Percentiles rank a stretch among this genome's conserved stretches.
Conservation (phyloP, 2,797 vertebrate genomes). For the Eurystomus glaucurus region DNA sequence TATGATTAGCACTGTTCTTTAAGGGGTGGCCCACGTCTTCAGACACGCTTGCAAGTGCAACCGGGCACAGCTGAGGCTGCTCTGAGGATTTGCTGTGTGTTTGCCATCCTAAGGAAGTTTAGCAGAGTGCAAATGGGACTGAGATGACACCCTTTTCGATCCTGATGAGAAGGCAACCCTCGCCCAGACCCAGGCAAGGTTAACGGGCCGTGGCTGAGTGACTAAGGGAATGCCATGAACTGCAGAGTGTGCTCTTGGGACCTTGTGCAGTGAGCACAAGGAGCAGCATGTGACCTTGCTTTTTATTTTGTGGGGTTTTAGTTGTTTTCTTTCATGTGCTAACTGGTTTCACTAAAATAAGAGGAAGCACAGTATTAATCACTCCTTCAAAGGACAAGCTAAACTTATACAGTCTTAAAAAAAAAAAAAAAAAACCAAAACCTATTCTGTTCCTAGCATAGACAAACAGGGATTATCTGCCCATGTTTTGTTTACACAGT, state of each 20-base stretch:
- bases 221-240: background rate
- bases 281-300: background rate
- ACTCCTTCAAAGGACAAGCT: background rate
- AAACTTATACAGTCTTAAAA: background rate
- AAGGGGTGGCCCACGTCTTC: background rate
- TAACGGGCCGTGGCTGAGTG: background rate
- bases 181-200: accelerated
- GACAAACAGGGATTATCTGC: background rate
- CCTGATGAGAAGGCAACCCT: background rate
- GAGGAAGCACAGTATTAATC: background rate
- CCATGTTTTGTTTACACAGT: background rate
- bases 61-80: background rate
- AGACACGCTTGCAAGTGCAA: background rate
- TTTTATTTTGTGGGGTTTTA: background rate
- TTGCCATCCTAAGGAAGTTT: background rate
- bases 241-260: background rate
- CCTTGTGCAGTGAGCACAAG: background rate
- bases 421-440: background rate
- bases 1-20: background rate
- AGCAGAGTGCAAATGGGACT: background rate
- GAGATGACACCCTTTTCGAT: background rate
- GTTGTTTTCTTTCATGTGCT: background rate
- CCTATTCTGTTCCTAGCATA: background rate
- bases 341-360: background rate
- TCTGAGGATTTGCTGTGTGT: background rate